phyloP scores from a whole-genome alignment of 2,113 vertebrate species.

The Macquaria australasica region DNA sequence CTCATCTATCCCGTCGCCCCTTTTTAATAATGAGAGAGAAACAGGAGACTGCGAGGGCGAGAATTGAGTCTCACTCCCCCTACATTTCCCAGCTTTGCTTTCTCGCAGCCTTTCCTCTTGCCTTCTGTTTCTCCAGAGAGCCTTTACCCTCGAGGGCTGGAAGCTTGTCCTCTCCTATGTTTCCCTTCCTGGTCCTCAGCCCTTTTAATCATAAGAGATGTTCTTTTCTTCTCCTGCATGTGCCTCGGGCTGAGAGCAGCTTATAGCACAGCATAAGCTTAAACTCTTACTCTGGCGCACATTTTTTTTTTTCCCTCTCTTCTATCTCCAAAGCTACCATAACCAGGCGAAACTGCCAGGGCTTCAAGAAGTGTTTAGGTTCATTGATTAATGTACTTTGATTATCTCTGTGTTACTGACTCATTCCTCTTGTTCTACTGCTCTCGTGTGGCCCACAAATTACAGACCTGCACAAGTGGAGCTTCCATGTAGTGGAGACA shows the following conservation, averaged over 20 bases:
- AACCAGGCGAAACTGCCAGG: slow-evolving; percentile 39
- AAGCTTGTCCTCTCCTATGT: slow-evolving; percentile 76
- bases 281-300: slow-evolving; percentile 47
- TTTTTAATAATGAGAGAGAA: slow-evolving; percentile 66
- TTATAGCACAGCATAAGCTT: slow-evolving; percentile 71
- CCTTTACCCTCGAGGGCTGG: slow-evolving; percentile 64
- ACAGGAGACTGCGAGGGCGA: slow-evolving; percentile 52
- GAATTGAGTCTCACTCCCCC: slow-evolving; percentile 54
- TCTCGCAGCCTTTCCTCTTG: slow-evolving; percentile 60
- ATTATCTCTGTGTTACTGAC: slow-evolving; percentile 72
- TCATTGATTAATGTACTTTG: slow-evolving; percentile 75
- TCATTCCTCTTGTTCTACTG: slow-evolving; percentile 64
- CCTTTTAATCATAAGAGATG: slow-evolving; percentile 78
- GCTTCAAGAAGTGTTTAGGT: slow-evolving; percentile 52
- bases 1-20: slow-evolving; percentile 60
- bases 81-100: slow-evolving; percentile 45
- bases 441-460: slow-evolving; percentile 59
- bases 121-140: slow-evolving; percentile 70
- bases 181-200: slow-evolving; percentile 73
- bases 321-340: slow-evolving; percentile 52
- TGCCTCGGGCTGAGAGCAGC: slow-evolving; percentile 74
- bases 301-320: not conserved
- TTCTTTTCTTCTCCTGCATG: slow-evolving; percentile 72
- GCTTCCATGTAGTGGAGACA: slow-evolving; percentile 47
- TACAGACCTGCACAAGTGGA: slow-evolving; percentile 30